phyloP scores from a whole-genome alignment of 2,888 invertebrate species.

The Agrypnus murinus region DNA sequence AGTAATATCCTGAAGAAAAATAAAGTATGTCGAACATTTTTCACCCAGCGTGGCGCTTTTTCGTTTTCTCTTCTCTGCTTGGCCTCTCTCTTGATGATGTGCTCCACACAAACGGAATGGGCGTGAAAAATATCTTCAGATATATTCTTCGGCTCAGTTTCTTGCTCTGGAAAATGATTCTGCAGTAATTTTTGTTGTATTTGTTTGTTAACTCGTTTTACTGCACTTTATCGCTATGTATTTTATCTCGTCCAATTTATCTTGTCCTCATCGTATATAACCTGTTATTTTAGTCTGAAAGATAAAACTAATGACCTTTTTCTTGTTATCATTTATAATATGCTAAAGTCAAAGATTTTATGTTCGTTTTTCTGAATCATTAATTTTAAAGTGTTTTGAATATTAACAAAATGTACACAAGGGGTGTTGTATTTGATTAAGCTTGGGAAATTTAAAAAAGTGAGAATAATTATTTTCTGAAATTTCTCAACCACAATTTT shows the following conservation, averaged over 20 bases:
- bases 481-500: too few relatives aligned
- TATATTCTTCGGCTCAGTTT: conserved; percentile 29
- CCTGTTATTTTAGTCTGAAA: conserved; percentile 25
- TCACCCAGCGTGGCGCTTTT: conserved; percentile 40
- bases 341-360: too few relatives aligned
- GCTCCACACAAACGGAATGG: conserved; percentile 29
- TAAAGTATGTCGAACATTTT: conserved; percentile 35
- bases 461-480: too few relatives aligned
- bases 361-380: too few relatives aligned
- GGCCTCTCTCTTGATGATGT: conserved; percentile 11
- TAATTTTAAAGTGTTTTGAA: too few relatives aligned
- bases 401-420: too few relatives aligned
- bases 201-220: conserved; percentile 27
- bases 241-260: conserved; percentile 31
- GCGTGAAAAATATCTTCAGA: conserved; percentile 37
- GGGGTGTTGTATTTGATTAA: too few relatives aligned
- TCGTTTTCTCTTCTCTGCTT: background rate
- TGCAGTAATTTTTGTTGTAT: conserved; percentile 37
- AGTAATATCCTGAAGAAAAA: conserved; percentile 35
- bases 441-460: too few relatives aligned
- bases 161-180: conserved; percentile 31
- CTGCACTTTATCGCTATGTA: conserved; percentile 16
- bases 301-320: conserved; percentile 6
- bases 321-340: too few relatives aligned
- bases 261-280: conserved; percentile 9